Percentiles rank a stretch among this genome's conserved stretches.
These are phyloP conservation scores for Ahaetulla prasina DNA, from an alignment of 2,113 vertebrate species.

Conservation along the genomic window DNA sequence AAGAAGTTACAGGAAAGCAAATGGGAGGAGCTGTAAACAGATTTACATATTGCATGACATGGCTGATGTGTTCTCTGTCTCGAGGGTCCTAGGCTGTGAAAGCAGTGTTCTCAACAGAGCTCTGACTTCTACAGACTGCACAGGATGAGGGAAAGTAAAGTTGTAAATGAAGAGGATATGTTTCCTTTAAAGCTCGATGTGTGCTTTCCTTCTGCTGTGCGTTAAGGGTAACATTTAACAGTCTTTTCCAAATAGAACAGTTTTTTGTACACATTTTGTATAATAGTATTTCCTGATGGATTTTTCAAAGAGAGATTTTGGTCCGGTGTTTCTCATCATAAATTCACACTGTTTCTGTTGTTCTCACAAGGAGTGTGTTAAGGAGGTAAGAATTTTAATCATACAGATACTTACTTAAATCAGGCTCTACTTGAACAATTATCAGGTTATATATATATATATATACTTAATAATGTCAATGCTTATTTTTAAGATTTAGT, in stretches of 20 bases:
- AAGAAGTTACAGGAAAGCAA: constrained; percentile 10
- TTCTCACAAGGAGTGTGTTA: constrained; percentile 66
- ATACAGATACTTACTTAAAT: background rate
- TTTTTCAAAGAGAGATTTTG: constrained; percentile 74
- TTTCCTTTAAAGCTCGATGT: constrained; percentile 49
- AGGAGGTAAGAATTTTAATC: constrained; percentile 65
- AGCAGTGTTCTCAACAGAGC: constrained; percentile 31
- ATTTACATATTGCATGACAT: constrained; percentile 2
- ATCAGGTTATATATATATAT: background rate
- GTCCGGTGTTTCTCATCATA: constrained; percentile 74
- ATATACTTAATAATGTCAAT: background rate
- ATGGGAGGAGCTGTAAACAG: background rate
- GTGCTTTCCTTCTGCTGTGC: constrained; percentile 68
- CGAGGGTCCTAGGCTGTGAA: background rate
- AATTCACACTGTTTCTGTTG: constrained; percentile 78
- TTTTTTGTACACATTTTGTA: background rate
- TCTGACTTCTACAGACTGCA: constrained; percentile 37
- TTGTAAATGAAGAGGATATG: constrained; percentile 44
- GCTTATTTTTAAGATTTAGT: background rate
- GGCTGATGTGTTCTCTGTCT: background rate
- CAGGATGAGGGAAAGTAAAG: constrained; percentile 50
- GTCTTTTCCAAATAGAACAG: background rate
- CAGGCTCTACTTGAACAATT: background rate
- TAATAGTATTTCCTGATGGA: constrained; percentile 62
- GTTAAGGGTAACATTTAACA: constrained; percentile 50